Base-by-base conservation (phyloP, 37 sponge, comb jelly and placozoan species). In the Hormiphora californensis region DNA sequence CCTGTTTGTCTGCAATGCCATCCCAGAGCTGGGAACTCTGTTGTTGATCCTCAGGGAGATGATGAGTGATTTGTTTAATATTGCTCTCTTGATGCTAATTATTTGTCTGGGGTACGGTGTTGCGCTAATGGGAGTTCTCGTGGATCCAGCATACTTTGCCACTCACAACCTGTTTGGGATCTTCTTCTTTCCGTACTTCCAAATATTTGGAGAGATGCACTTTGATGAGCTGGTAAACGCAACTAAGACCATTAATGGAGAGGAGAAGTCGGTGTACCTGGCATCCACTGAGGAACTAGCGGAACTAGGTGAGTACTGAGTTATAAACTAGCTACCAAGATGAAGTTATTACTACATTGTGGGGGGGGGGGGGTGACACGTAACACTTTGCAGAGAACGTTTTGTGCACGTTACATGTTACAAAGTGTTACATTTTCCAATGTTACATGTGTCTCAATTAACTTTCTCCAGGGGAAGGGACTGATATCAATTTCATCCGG, bases 131-230 rank as follows among this genome's bases (percentile, higher is more conserved):
- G 61, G 61, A 21, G 4, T 57, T 5, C n/a, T 57, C 5, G 61
- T 57, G 4, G 61, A 57, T 5, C 61, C 61, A 5, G 61, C n/a
- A 28, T 30, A 57, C 5, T 57, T 57, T 15, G 61, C 7, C 7
- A 5, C 61, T 4, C n/a, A 30, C 27, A 57, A 57, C n/a, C 27
- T 57, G n/a, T 5, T 57, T 5, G 7, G 30, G 7, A 57, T 57
- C n/a, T 57, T 57, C n/a, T 57, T 57, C n/a, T 57, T 28, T 57
- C 61, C 61, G 3, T 57, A 57, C 61, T 57, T 57, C 27, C 61
- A 57, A 57, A 57, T 57, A 57, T 57, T 57, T 57, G 61, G 61
- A 12, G 17, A 57, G 27, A 57, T 15, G 9, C 61, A 57, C 22
- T 30, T 57, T 5, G 61, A 57, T 4, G n/a, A 57, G 30, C 61